Percentiles rank a stretch among this genome's conserved stretches.
phyloP scores from a whole-genome alignment of 2,888 invertebrate species.

The Drosophila mayaguana region DNA sequence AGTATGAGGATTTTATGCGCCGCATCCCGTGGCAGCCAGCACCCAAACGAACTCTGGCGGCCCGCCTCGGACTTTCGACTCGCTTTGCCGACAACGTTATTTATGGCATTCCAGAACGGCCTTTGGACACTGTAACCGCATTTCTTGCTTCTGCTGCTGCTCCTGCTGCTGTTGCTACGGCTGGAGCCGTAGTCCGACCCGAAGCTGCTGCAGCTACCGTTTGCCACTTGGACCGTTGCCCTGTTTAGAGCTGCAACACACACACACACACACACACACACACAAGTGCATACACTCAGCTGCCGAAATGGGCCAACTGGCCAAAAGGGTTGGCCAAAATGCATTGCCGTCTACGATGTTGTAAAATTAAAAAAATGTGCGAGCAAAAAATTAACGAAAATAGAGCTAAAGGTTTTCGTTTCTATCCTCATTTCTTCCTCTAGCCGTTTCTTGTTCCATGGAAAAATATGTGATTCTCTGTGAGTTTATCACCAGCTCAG shows the following conservation, averaged over 20 bases:
- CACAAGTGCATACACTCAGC: neutral
- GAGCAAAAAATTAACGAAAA: slow-evolving; percentile 70
- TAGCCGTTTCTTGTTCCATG: neutral
- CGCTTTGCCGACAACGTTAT: slow-evolving; percentile 77
- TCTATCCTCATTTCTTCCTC: neutral
- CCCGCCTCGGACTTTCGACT: slow-evolving; percentile 49
- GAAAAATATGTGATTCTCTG: slow-evolving; percentile 14
- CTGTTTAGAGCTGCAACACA: slow-evolving; percentile 62
- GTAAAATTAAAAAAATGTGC: slow-evolving; percentile 71
- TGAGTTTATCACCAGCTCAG: slow-evolving; percentile 56
- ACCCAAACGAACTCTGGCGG: slow-evolving; percentile 47
- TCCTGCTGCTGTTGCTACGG: slow-evolving; percentile 9
- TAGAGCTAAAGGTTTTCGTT: slow-evolving; percentile 52
- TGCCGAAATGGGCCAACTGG: slow-evolving; percentile 28
- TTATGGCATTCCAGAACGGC: slow-evolving; percentile 81
- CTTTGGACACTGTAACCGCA: slow-evolving; percentile 82
- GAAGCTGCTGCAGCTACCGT: slow-evolving; percentile 23
- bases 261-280: slow-evolving; percentile 4
- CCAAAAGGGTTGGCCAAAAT: slow-evolving; percentile 56
- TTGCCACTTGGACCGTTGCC: slow-evolving; percentile 69
- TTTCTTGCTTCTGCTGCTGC: slow-evolving; percentile 68
- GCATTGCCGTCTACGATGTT: slow-evolving; percentile 51
- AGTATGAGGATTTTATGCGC: slow-evolving; percentile 13
- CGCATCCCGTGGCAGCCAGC: slow-evolving; percentile 25
- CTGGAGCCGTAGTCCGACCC: slow-evolving; percentile 1